Evolutionary conservation across 1,140 invertebrate species (phyloP), one percentile per base, ranked within the genome.

Genomic region (Trichonephila clavipes): DNA sequence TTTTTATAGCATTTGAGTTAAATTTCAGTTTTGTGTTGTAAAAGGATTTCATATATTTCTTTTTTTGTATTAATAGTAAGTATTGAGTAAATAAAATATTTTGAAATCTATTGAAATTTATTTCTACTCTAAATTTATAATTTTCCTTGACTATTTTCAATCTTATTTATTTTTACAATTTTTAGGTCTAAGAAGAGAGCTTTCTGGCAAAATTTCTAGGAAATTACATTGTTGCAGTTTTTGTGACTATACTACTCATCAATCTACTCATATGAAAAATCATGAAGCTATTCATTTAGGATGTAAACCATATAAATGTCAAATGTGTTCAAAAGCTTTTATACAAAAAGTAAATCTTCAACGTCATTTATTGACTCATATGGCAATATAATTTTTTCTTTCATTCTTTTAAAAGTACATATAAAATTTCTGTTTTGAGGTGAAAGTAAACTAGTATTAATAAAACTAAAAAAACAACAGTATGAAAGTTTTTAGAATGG

Each of bases 201-300:
- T 87, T 18, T 28, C 16, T 62, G 16, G 14, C 28, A 14, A 61
- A 64, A 34, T 34, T 18, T 64, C 85, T 1, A 21, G 24, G 21
- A 89, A 77, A 51, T 19, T 66, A 14, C 64, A 89, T 34, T 72
- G 21, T 12, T 89, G 88, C 18, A 64, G 69, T 19, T 89, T 89
- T 89, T 89, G 88, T 89, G 61, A 40, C 12, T 89, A 89, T 28
- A 16, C 12, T 44, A n/a, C 88, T n/a, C 44, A n/a, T 51, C 18
- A 44, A 16, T n/a, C 16, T 14, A 89, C 88, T 16, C 58, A 89
- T 34, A n/a, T 89, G 6, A 89, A 58, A 89, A 89, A 89, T 58
- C 88, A 89, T 89, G 88, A 89, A 77, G 88, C 88, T 51, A 51
- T 44, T 19, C 88, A 89, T 69, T 58, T 77, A 72, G 88, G 88